Percentiles rank a stretch among this genome's conserved stretches.
Conservation (phyloP, 2,888 invertebrate genomes). For the Dasypogon diadema region DNA sequence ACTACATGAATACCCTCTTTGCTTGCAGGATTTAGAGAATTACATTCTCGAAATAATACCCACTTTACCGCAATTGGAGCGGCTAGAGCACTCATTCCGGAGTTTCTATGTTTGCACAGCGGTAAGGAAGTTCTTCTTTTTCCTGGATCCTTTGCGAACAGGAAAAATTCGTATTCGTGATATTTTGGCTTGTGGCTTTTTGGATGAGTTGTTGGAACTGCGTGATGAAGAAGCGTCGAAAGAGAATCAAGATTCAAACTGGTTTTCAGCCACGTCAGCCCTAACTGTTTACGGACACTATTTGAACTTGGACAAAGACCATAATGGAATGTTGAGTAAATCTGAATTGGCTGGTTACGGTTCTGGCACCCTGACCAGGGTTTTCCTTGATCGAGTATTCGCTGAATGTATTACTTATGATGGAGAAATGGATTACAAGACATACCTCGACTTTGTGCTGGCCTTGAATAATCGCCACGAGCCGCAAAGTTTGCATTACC, state of each 20-base stretch:
- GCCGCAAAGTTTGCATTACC: conserved; percentile 90
- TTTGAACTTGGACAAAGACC: conserved; percentile 91
- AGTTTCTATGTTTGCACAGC: conserved; percentile 97
- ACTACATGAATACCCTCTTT: background rate
- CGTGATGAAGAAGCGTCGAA: conserved; percentile 87
- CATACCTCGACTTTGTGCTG: conserved; percentile 93
- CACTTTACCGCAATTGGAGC: conserved; percentile 89
- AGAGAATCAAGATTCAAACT: conserved; percentile 87
- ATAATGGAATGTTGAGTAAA: conserved; percentile 95
- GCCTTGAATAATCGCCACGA: conserved; percentile 93
- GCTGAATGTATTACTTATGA: conserved; percentile 96
- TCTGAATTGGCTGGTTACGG: conserved; percentile 90
- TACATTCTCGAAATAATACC: conserved; percentile 95
- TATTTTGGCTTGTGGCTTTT: conserved; percentile 89
- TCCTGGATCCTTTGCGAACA: conserved; percentile 89
- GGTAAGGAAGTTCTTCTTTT: conserved; percentile 95
- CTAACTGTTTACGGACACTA: conserved; percentile 94
- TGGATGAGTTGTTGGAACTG: conserved; percentile 91
- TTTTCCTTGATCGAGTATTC: conserved; percentile 93
- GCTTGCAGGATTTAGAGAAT: conserved; percentile 87
- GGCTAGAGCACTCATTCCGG: conserved; percentile 92
- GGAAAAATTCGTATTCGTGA: conserved; percentile 92
- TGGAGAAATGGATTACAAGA: conserved; percentile 97
- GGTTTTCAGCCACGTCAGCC: conserved; percentile 92
- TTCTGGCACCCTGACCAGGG: conserved; percentile 89